Evolutionary conservation across 2,113 vertebrate species (phyloP).

Genomic region (Lepisosteus osseus): DNA sequence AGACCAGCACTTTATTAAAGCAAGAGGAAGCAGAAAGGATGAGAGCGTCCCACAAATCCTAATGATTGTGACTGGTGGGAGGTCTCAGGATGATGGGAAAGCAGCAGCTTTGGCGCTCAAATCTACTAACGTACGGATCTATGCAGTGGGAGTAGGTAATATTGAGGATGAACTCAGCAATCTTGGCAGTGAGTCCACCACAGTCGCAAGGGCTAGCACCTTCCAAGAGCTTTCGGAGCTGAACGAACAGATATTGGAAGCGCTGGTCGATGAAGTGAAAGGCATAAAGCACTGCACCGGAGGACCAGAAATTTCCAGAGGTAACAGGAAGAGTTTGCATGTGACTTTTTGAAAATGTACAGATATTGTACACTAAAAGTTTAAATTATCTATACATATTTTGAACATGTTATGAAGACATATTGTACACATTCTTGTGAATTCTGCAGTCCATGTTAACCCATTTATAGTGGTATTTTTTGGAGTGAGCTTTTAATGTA

Average conservation of each 20-base stretch:
- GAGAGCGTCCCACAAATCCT: slow-evolving; percentile 83
- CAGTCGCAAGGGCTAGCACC: slow-evolving; percentile 68
- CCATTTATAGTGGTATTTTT: too few species aligned
- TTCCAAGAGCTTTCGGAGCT: slow-evolving; percentile 78
- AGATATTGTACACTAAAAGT: too few species aligned
- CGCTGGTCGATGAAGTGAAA: slow-evolving; percentile 74
- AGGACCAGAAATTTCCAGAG: slow-evolving; percentile 44
- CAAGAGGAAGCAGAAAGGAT: slow-evolving; percentile 80
- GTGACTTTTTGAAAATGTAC: too few species aligned
- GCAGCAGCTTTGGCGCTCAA: slow-evolving; percentile 72
- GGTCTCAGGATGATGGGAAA: slow-evolving; percentile 73
- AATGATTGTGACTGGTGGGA: slow-evolving; percentile 83
- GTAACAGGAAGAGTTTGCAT: slow-evolving; percentile 45
- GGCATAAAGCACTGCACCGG: slow-evolving; percentile 67
- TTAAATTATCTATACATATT: too few species aligned
- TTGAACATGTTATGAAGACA: too few species aligned
- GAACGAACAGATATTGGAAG: slow-evolving; percentile 83
- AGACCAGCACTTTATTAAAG: slow-evolving; percentile 78
- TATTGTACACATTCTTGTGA: too few species aligned
- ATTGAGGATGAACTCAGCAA: slow-evolving; percentile 72
- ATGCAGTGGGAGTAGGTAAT: slow-evolving; percentile 78
- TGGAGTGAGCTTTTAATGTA: too few species aligned
- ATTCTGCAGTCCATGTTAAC: too few species aligned
- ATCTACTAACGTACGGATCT: slow-evolving; percentile 72
- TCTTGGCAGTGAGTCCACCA: slow-evolving; percentile 73